A percentile compares a stretch with the other conserved stretches of the same genome.
Evolutionary conservation across 2,797 vertebrate genomes (phyloP).

Genomic region (Hydrophis major): DNA sequence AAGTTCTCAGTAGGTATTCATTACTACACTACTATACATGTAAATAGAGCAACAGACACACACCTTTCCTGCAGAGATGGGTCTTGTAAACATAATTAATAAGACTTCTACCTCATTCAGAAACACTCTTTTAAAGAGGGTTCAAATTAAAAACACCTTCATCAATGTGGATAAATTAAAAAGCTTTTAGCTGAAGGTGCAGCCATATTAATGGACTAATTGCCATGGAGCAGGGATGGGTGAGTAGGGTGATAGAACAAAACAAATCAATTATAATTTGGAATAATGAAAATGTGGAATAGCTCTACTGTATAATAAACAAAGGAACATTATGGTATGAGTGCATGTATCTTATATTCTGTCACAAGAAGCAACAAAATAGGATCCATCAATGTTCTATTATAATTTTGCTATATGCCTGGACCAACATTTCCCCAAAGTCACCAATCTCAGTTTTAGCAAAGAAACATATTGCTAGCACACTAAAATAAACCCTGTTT

Average conservation of each 20-base stretch:
- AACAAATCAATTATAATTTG: constrained; percentile 13
- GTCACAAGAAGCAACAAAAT: neutral
- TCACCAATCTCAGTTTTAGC: neutral
- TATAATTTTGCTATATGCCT: neutral
- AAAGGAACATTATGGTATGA: neutral
- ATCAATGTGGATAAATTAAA: constrained; percentile 13
- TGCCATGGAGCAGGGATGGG: neutral
- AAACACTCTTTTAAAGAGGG: constrained; percentile 1
- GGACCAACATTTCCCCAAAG: neutral
- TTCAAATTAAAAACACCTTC: constrained; percentile 9
- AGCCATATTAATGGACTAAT: constrained; percentile 22
- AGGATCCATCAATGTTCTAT: neutral
- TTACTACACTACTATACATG: neutral
- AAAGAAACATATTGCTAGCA: neutral
- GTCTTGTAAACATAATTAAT: constrained; percentile 22
- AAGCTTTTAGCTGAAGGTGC: constrained; percentile 22
- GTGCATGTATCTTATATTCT: neutral
- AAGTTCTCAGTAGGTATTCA: neutral
- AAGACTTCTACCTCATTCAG: neutral
- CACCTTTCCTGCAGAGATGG: neutral
- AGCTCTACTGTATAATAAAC: neutral
- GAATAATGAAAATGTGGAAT: constrained; percentile 3
- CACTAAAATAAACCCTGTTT: neutral
- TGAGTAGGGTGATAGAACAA: neutral
- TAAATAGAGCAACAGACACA: neutral